A percentile compares a stretch with the other conserved stretches of the same genome.
Conservation (phyloP, 2,888 invertebrate genomes). For the Artemia sinica region DNA sequence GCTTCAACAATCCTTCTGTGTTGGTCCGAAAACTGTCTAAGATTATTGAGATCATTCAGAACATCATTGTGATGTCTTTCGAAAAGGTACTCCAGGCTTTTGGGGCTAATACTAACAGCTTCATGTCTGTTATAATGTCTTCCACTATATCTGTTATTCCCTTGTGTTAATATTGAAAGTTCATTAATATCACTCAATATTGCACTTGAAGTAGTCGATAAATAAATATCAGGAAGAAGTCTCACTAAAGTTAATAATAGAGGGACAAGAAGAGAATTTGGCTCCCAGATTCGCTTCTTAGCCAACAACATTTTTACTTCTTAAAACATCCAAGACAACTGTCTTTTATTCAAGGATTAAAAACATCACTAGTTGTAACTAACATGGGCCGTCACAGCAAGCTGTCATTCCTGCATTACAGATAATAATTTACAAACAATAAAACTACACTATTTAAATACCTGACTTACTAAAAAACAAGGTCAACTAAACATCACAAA, state of each 20-base stretch:
- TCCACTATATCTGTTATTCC: slow-evolving; percentile 2
- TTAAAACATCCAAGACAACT: no score
- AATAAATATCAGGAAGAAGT: neutral
- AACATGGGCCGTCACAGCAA: no score
- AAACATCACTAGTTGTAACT: no score
- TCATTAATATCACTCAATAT: neutral
- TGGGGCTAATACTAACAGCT: neutral
- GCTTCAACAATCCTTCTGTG: slow-evolving; percentile 4
- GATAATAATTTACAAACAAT: no score
- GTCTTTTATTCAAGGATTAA: no score
- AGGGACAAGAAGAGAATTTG: neutral
- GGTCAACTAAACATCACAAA: no score
- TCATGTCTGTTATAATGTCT: neutral
- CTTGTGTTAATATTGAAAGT: neutral
- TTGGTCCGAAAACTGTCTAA: neutral
- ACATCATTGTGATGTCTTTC: neutral
- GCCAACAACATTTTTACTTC: neutral
- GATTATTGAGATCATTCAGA: slow-evolving; percentile 9
- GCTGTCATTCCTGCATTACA: no score
- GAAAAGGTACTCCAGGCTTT: slow-evolving; percentile 5
- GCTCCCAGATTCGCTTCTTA: slow-evolving; percentile 4
- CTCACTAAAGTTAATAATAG: neutral
- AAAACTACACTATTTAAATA: no score
- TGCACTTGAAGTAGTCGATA: neutral
- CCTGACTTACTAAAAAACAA: no score